phyloP scores from a whole-genome alignment of 2,797 vertebrate genomes.

The Hapalemur alaotrensis region DNA sequence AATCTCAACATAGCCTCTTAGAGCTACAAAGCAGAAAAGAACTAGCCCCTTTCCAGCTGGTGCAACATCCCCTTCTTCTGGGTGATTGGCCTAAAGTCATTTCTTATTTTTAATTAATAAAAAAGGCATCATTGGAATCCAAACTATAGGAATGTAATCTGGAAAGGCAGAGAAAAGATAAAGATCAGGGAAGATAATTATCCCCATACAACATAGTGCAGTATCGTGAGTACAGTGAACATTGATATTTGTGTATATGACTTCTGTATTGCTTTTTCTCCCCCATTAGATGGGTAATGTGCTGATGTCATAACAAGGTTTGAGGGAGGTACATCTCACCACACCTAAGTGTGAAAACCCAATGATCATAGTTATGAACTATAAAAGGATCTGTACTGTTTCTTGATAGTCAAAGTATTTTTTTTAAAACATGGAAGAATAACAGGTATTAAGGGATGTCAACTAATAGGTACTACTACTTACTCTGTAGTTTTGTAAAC shows the following conservation, averaged over 20 bases:
- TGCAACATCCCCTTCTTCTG: too few species aligned
- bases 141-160: background rate
- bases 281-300: background rate
- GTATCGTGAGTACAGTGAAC: background rate
- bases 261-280: background rate
- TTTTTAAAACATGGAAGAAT: background rate
- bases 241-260: background rate
- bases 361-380: background rate
- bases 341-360: background rate
- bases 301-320: background rate
- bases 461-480: slow-evolving; percentile 80
- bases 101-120: background rate
- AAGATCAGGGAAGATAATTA: background rate
- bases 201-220: background rate
- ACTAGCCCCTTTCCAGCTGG: too few species aligned
- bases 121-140: background rate
- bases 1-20: background rate
- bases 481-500: slow-evolving; percentile 97
- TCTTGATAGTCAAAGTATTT: background rate
- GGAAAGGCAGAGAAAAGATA: background rate
- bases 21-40: background rate
- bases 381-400: background rate
- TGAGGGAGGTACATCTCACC: background rate
- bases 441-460: slow-evolving; percentile 23
- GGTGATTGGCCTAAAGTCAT: background rate